Base-by-base conservation (phyloP, 2,888 invertebrate genomes). In the Marasmarcha lunaedactyla region DNA sequence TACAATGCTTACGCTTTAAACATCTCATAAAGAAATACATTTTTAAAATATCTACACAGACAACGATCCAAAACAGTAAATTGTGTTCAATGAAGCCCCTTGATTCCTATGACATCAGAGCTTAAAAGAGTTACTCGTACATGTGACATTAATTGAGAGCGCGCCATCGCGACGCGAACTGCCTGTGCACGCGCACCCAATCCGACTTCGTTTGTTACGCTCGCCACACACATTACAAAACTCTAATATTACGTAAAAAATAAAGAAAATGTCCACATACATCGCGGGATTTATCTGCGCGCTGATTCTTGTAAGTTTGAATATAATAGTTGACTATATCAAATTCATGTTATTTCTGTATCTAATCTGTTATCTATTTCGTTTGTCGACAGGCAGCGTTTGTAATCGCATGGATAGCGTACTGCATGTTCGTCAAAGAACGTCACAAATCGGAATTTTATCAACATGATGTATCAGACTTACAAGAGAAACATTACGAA, bases 371-470 rank as follows among this genome's bases (percentile, higher is more conserved):
- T 20, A 20, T 5, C 7, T 3, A 20, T 20, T 20, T 5, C 7
- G 20, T 5, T 20, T 20, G 3, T 20, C 20, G 7, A 20, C 72
- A 81, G 81, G 73, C 78, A 13, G 59, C 55, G 12, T 43, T 78
- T 10, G 64, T 78, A 26, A 41, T 77, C 15, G 52, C 53, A 27
- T 81, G 76, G 74, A 70, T 83, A 54, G 63, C 71, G 2, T 81
- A 71, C 54, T 79, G 77, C 50, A 73, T 83, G 78, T 83, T 83
- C 49, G 54, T 68, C 42, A 66, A 65, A 40, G 81, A 83, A 43
- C 59, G 68, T 14, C 76, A 73, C 47, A 78, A 71, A 43, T 66
- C 73, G 0, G 73, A 76, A 41, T 45, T 38, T 12, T 59, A 61
- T 41, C 79, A 78, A 14, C 68, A 68, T 47, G 60, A 64, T 14